Base-by-base conservation (phyloP, 2,113 vertebrate species). In the Monopterus albus region DNA sequence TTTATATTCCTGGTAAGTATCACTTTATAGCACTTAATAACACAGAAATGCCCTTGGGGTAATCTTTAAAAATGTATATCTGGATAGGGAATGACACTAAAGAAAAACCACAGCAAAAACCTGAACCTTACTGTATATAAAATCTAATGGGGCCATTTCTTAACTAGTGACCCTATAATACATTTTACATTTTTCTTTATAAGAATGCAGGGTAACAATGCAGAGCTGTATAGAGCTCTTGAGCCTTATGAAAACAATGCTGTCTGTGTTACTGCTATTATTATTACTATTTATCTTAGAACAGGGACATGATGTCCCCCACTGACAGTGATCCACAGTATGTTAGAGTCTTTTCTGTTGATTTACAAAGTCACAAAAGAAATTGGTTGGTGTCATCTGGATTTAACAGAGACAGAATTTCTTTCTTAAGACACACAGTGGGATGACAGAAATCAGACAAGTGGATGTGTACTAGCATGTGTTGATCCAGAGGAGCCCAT, bases 311-410 rank as follows among this genome's bases (percentile, higher is more conserved):
- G 21, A 53, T 56, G 50, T 65, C 74, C 71, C 81, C 75, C 42
- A 6, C 67, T 72, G 77, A 82, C 58, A 58, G 46, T 83, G 81
- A 89, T 84, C 81, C 83, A 71, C 33, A 71, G 83, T 82, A 87
- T 85, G 81, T 87, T 60, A 67, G 28, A 36, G 55, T 68, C 26
- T 76, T 79, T 64, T 74, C 42, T 67, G 70, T 69, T 85, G 75
- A 74, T 78, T 81, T 62, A 67, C 60, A 52, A 66, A 75, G 51
- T 57, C 52, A 73, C 7, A 4, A 55, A 76, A 64, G 31, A 64
- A 75, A 63, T 55, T 65, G 25, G 31, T 53, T 17, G 18, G 11
- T 36, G 53, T 57, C 73, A 78, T 91, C 83, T 91, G 88, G 80
- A 77, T 80, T 67, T 61, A 68, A 87, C 81, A 35, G 42, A 81